phyloP scores from a whole-genome alignment of 2,113 vertebrate species.

The Python bivittatus region DNA sequence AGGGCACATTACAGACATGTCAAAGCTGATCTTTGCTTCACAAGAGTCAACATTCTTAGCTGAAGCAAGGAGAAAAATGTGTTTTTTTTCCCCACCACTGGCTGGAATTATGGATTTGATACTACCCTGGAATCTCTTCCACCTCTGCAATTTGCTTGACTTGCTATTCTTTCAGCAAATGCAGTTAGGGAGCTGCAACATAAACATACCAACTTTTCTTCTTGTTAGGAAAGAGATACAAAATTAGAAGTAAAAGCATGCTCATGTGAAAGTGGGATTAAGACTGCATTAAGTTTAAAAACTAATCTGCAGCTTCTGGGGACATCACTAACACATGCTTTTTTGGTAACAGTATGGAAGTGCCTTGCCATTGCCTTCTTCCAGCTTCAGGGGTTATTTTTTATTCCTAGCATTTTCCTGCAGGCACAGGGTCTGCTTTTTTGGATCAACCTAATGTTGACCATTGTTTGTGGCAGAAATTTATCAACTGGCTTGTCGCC shows the following conservation, averaged over 20 bases:
- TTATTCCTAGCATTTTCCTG: no score
- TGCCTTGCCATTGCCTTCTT: background rate
- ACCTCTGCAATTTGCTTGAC: background rate
- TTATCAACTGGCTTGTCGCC: no score
- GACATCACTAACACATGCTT: background rate
- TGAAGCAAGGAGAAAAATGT: background rate
- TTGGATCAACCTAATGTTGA: no score
- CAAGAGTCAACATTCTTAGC: background rate
- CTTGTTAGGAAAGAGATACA: background rate
- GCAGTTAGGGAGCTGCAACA: background rate
- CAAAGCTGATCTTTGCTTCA: background rate
- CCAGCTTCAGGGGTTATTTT: background rate
- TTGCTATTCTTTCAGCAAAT: background rate
- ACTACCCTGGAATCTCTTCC: background rate
- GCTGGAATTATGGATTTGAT: background rate
- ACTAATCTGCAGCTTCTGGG: background rate
- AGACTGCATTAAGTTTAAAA: background rate
- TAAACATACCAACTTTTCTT: background rate
- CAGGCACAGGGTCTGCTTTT: no score
- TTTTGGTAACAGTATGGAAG: background rate
- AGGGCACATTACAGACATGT: background rate
- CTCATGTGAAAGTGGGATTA: background rate
- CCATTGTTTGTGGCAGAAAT: no score
- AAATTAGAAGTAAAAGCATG: background rate
- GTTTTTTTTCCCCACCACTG: background rate